Percentiles rank a stretch among this genome's conserved stretches.
Evolutionary conservation across 2,888 invertebrate species (phyloP).

Genomic region (Eupithecia pulchellata): DNA sequence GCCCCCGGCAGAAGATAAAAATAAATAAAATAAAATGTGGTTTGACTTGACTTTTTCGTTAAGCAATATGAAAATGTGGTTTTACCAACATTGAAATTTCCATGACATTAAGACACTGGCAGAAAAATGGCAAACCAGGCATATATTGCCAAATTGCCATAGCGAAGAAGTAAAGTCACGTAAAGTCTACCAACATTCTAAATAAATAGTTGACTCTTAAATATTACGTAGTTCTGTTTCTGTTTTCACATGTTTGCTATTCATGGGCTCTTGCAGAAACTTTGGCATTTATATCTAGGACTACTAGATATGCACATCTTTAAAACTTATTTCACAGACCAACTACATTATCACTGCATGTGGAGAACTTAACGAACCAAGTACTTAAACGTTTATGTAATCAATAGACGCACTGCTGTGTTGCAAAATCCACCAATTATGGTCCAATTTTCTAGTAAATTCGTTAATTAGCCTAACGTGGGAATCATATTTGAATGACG

Average conservation of each 20-base stretch:
- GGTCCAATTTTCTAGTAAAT: constrained; percentile 32
- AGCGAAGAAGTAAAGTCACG: too few species aligned
- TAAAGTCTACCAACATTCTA: constrained; percentile 1
- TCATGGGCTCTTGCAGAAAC: constrained; percentile 1
- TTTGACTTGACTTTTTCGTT: too few species aligned
- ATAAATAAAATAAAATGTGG: not conserved
- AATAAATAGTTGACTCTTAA: not conserved
- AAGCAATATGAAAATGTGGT: too few species aligned
- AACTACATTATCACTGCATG: constrained; percentile 41
- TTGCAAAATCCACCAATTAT: constrained; percentile 38
- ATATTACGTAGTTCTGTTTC: not conserved
- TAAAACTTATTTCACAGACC: not conserved
- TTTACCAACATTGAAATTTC: too few species aligned
- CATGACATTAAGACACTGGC: too few species aligned
- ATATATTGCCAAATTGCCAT: too few species aligned
- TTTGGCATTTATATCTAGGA: constrained; percentile 12
- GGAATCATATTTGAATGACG: constrained; percentile 10
- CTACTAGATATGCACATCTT: constrained; percentile 8
- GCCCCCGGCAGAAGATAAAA: not conserved
- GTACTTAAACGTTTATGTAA: constrained; percentile 51
- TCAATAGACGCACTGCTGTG: constrained; percentile 41
- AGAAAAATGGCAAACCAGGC: too few species aligned
- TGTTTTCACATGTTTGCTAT: not conserved
- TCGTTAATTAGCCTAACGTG: constrained; percentile 36
- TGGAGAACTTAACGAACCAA: constrained; percentile 57